Base-by-base conservation (phyloP, 2,113 vertebrate species). In the Mesembrinibis cayennensis region DNA sequence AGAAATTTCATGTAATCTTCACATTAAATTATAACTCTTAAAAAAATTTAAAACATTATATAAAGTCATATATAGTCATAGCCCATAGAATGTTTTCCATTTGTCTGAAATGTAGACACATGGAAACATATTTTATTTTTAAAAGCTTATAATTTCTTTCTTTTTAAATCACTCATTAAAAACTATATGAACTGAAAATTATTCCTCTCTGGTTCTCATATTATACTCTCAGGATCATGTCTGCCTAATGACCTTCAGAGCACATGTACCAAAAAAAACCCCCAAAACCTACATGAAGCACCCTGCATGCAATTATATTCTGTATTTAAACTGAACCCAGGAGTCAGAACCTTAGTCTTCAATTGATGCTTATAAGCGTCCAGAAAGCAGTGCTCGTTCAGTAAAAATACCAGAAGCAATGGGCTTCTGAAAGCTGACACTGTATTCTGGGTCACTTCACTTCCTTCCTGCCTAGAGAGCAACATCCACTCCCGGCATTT, bases 401-500 rank as follows among this genome's bases (percentile, higher is more conserved):
- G 30, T 45, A 63, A 62, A 70, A 92, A 61, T 34, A 55, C 42
- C 38, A 83, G 76, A 76, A 79, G 53, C 53, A 86, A 73, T 5
- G 14, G 7, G n/a, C 83, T 63, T 80, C 55, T 78, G 50, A 96
- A 93, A 83, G 61, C 40, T 74, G 90, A 61, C 20, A 4, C 9
- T 71, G 25, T 69, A 89, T 93, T 59, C 76, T 87, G 49, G 38
- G 38, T 94, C 61, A 67, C 36, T 91, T 83, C 73, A 61, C 69
- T 84, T 67, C 56, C 82, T 78, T 45, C 56, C 40, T 66, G 52
- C 71, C 74, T 70, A 36, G 63, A 89, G 27, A 69, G 14, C 45
- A 44, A 65, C 21, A 70, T 65, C 58, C 36, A 93, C 40, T 79
- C 40, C 65, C 25, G n/a, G 19, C 26, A 74, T 53, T 74, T 96